Evolutionary conservation across 2,888 invertebrate species (phyloP).

Genomic region (Stenolophus ochropezus): DNA sequence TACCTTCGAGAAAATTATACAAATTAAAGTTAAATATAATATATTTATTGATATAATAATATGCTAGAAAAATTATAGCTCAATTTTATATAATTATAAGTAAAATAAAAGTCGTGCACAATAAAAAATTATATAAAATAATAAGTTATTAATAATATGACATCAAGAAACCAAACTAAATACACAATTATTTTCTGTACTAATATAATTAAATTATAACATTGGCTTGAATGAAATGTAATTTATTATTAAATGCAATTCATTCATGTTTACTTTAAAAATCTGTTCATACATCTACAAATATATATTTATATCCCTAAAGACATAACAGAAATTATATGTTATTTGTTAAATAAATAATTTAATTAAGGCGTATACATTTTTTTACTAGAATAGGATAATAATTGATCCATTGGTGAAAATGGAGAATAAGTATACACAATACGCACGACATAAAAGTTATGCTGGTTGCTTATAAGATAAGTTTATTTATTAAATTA

Average conservation of each 20-base stretch:
- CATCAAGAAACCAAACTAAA: not conserved
- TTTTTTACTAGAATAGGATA: too few species aligned
- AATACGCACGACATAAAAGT: too few species aligned
- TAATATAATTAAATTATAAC: not conserved
- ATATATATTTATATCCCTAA: too few species aligned
- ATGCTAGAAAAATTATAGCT: not conserved
- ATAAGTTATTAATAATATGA: not conserved
- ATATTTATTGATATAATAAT: not conserved
- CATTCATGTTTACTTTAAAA: not conserved
- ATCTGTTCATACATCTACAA: not conserved
- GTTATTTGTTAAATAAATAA: too few species aligned
- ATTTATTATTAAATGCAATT: not conserved
- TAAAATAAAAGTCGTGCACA: conserved; percentile 1
- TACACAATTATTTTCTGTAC: not conserved
- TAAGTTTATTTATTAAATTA: too few species aligned
- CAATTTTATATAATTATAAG: conserved; percentile 19
- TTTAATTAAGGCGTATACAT: too few species aligned
- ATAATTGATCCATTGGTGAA: too few species aligned
- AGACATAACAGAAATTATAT: too few species aligned
- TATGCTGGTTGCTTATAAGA: too few species aligned
- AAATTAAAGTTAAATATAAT: not conserved
- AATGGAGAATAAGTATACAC: too few species aligned
- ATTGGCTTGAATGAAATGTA: conserved; percentile 16
- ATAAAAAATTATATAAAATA: not conserved
- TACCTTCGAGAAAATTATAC: not conserved